Conservation (phyloP, 2,797 vertebrate genomes). For the Anguilla marmorata region DNA sequence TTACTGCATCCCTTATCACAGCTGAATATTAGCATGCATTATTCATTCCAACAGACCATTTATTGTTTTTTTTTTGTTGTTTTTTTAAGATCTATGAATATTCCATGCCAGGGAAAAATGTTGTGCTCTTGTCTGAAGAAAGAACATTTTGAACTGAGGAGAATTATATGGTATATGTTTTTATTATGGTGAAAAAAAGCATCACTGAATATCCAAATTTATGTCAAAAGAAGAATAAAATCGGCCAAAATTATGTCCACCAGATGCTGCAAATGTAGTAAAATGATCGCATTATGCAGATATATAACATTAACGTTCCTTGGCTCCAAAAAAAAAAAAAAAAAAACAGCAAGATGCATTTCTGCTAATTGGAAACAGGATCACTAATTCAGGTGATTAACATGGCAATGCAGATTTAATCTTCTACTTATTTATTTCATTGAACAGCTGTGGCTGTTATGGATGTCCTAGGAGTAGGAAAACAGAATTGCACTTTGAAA, state of each 20-base stretch:
- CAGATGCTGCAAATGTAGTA: not conserved
- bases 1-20: not conserved
- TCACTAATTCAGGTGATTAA: conserved; percentile 43
- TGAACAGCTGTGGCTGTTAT: not conserved
- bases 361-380: conserved; percentile 48
- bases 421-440: conserved; percentile 24
- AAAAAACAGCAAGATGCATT: not conserved
- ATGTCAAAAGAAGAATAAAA: not conserved
- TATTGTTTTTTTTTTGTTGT: not conserved
- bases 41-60: conserved; percentile 6
- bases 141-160: not conserved
- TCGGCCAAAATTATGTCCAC: not conserved
- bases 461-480: conserved; percentile 36
- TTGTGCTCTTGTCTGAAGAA: not conserved
- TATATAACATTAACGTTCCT: not conserved
- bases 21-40: conserved; percentile 13
- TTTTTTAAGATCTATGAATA: not conserved
- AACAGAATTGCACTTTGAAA: conserved; percentile 45
- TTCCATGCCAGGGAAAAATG: not conserved
- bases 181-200: not conserved
- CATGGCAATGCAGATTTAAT: conserved; percentile 40
- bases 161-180: not conserved
- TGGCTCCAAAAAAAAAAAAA: not conserved
- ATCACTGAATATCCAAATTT: not conserved
- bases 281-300: not conserved